phyloP scores from a whole-genome alignment of 2,113 vertebrate species.

The Aix galericulata region DNA sequence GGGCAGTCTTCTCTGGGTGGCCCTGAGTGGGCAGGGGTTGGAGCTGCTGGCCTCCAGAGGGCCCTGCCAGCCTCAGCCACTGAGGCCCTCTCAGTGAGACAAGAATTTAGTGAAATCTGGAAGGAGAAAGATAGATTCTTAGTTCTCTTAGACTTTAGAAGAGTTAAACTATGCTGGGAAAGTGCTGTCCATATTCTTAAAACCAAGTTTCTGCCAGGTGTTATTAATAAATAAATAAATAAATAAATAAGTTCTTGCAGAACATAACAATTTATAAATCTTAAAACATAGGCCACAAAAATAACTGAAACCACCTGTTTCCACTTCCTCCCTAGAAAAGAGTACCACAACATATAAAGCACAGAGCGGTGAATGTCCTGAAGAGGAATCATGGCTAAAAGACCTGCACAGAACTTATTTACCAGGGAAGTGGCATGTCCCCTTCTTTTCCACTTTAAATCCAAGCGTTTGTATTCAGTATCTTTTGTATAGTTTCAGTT shows the following conservation, averaged over 20 bases:
- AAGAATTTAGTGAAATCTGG: not conserved
- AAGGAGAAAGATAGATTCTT: not conserved
- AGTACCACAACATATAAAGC: accelerated
- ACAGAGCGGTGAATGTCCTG: not conserved
- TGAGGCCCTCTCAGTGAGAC: not conserved
- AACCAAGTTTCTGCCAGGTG: not conserved
- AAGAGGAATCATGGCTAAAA: not conserved
- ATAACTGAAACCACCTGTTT: conserved; percentile 10
- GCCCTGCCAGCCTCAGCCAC: not conserved
- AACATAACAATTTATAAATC: not conserved
- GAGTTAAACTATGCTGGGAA: not conserved
- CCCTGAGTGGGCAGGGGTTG: not conserved
- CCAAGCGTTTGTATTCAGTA: not conserved
- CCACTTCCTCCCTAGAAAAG: not conserved
- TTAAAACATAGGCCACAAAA: not conserved
- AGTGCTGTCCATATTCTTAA: not conserved
- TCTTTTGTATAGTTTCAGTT: not conserved
- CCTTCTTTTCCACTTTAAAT: not conserved
- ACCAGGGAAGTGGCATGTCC: not conserved
- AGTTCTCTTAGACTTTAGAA: not conserved
- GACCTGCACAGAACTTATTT: not conserved
- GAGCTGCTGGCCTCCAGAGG: not conserved
- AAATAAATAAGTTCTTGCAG: not conserved
- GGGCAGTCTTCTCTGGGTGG: not conserved
- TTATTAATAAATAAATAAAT: not conserved